Conservation (phyloP, 2,888 invertebrate genomes). For the Scotopteryx bipunctaria region DNA sequence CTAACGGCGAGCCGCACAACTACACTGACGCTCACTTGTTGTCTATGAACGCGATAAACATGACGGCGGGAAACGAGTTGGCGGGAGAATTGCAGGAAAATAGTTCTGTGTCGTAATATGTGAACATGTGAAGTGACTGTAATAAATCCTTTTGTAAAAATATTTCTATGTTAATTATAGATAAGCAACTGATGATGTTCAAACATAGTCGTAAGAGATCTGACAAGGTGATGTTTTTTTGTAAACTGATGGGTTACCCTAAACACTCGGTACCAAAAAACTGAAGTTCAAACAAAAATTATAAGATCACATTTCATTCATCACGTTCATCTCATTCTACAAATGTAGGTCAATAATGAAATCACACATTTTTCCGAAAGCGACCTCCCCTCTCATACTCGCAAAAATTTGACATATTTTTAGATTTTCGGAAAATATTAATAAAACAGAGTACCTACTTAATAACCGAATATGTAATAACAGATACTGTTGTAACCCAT, state of each 20-base stretch:
- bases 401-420: no score
- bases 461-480: no score
- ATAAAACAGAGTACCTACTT: no score
- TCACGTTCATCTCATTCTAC: no score
- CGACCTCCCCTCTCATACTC: no score
- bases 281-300: neutral
- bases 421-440: no score
- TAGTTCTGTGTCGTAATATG: slow-evolving; percentile 45
- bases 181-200: slow-evolving; percentile 81
- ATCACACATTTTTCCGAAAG: no score
- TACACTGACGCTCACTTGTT: slow-evolving; percentile 73
- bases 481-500: no score
- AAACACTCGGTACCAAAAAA: no score
- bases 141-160: slow-evolving; percentile 24
- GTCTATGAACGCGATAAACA: slow-evolving; percentile 77
- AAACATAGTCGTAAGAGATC: slow-evolving; percentile 72
- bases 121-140: slow-evolving; percentile 65
- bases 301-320: no score
- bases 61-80: slow-evolving; percentile 81
- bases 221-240: slow-evolving; percentile 55
- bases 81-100: slow-evolving; percentile 69
- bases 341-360: no score
- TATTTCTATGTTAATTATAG: slow-evolving; percentile 29
- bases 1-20: slow-evolving; percentile 78
- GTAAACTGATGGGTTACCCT: slow-evolving; percentile 13